Conservation (phyloP, 2,888 invertebrate genomes). For the Ectobius pallidus region DNA sequence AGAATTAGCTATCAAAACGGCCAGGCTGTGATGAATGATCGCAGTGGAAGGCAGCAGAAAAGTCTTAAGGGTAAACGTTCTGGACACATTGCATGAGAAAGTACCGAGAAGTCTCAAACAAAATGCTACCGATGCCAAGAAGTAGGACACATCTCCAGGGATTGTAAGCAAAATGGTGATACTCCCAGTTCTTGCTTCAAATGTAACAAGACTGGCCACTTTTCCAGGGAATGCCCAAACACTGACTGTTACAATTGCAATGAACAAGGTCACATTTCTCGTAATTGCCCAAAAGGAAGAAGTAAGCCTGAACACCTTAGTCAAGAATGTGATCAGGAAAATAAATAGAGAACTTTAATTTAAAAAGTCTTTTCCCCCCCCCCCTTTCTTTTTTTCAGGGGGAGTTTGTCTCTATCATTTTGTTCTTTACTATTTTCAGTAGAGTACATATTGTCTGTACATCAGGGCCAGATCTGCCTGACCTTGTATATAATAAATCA, state of each 20-base stretch:
- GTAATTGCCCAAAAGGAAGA: constrained; percentile 61
- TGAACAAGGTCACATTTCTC: constrained; percentile 73
- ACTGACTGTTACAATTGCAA: constrained; percentile 67
- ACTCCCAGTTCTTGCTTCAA: constrained; percentile 90
- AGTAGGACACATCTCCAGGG: constrained; percentile 81
- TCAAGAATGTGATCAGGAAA: constrained; percentile 83
- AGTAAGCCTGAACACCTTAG: constrained; percentile 88
- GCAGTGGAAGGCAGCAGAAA: constrained; percentile 74
- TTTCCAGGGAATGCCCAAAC: constrained; percentile 62
- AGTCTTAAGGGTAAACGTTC: constrained; percentile 95
- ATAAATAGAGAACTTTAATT: constrained; percentile 25
- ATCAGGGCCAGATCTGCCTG: too few relatives aligned
- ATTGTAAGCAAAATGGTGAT: constrained; percentile 73
- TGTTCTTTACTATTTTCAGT: too few relatives aligned
- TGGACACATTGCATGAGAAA: constrained; percentile 92
- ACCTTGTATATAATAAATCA: too few relatives aligned
- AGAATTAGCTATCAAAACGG: too few relatives aligned
- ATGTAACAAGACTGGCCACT: constrained; percentile 93
- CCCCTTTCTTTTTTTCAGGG: too few relatives aligned
- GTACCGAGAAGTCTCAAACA: constrained; percentile 92
- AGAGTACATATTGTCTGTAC: too few relatives aligned
- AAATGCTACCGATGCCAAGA: constrained; percentile 76
- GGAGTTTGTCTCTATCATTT: too few relatives aligned
- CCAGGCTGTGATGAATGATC: too few relatives aligned
- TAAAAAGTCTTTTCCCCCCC: too few relatives aligned